phyloP scores from a whole-genome alignment of 2,888 invertebrate genomes.

The Pammene fasciana region DNA sequence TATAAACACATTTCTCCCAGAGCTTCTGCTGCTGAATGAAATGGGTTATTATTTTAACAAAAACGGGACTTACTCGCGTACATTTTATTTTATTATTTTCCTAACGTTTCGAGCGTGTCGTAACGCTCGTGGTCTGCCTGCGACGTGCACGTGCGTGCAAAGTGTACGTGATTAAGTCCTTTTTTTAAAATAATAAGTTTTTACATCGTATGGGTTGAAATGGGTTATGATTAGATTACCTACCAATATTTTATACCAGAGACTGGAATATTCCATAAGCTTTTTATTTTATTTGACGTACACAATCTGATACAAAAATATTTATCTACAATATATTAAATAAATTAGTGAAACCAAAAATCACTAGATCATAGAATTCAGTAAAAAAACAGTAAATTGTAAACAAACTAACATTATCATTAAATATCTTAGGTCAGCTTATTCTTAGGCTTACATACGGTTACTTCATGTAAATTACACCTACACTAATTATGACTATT shows the following conservation, averaged over 20 bases:
- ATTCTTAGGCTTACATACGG: slow-evolving; percentile 43
- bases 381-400: slow-evolving; percentile 21
- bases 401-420: slow-evolving; percentile 39
- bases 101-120: too few relatives aligned
- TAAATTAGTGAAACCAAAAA: slow-evolving; percentile 6
- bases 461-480: slow-evolving; percentile 54
- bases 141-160: too few relatives aligned
- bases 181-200: too few relatives aligned
- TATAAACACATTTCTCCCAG: too few relatives aligned
- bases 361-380: slow-evolving; percentile 13
- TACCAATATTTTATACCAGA: neutral
- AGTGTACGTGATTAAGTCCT: too few relatives aligned
- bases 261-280: neutral
- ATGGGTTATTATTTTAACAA: too few relatives aligned
- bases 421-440: slow-evolving; percentile 55
- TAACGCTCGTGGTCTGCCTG: too few relatives aligned
- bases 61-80: too few relatives aligned
- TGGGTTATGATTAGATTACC: neutral
- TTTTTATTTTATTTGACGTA: neutral
- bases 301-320: neutral
- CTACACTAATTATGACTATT: slow-evolving; percentile 7
- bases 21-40: too few relatives aligned
- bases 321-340: neutral
- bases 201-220: too few relatives aligned
- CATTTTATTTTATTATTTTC: too few relatives aligned